A percentile compares a stretch with the other conserved stretches of the same genome.
Conservation (phyloP, 53 echinoderm and acorn worm genomes). For the Arbacia lixula region DNA sequence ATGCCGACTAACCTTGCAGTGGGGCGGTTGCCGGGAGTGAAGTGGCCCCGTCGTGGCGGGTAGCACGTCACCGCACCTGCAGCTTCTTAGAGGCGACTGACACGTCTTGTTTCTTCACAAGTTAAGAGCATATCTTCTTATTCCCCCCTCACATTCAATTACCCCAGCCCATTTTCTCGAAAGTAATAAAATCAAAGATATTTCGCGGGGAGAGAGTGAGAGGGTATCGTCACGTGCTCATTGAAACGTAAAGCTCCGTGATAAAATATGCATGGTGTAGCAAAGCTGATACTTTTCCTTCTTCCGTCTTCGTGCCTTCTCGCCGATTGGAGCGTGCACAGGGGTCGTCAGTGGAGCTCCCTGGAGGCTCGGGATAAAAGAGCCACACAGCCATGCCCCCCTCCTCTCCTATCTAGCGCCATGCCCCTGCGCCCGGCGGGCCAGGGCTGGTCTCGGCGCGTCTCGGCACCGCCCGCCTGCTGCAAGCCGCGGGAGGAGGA, state of each 20-base stretch:
- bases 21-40: constrained; percentile 8
- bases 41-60: constrained; percentile 8
- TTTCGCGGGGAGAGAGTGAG: too few species aligned
- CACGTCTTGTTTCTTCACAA: neutral
- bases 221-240: neutral
- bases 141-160: too few species aligned
- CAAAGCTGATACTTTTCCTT: constrained; percentile 1
- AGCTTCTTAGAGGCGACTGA: neutral
- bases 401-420: neutral
- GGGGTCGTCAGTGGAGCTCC: neutral
- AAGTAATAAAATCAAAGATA: too few species aligned
- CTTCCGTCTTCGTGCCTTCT: neutral
- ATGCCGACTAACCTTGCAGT: neutral
- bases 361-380: neutral
- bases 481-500: too few species aligned
- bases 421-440: too few species aligned
- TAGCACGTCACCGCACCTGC: constrained; percentile 15
- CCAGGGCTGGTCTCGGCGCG: neutral
- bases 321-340: neutral
- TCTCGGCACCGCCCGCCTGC: too few species aligned
- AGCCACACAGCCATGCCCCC: neutral
- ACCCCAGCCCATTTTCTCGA: too few species aligned
- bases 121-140: neutral
- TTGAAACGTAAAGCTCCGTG: neutral
- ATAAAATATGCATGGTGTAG: constrained; percentile 41